These are phyloP conservation scores for Erynnis tages DNA, from an alignment of 2,888 invertebrate species.

Conservation along the genomic window DNA sequence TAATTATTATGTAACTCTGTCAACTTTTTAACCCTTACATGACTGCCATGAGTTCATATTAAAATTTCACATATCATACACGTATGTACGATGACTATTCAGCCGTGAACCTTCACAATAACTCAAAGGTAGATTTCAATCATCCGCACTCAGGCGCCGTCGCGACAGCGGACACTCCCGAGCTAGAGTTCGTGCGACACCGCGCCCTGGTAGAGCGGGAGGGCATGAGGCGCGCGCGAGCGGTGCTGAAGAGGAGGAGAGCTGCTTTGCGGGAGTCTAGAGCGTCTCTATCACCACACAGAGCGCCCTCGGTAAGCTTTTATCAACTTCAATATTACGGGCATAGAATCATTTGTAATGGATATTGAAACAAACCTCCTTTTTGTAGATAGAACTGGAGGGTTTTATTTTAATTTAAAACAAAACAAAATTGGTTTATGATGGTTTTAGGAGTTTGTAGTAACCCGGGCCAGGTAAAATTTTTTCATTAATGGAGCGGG, in stretches of 20 bases:
- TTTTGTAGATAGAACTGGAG: too few species aligned
- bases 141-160: slow-evolving; percentile 46
- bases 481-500: too few species aligned
- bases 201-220: slow-evolving; percentile 90
- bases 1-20: too few species aligned
- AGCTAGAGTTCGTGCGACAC: slow-evolving; percentile 91
- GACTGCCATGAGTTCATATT: too few species aligned
- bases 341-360: too few species aligned
- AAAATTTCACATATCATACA: too few species aligned
- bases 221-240: slow-evolving; percentile 91
- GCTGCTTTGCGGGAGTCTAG: slow-evolving; percentile 84
- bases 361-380: too few species aligned
- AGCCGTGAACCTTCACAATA: slow-evolving; percentile 5
- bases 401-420: too few species aligned
- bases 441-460: too few species aligned
- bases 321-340: not conserved
- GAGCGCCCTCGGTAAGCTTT: slow-evolving; percentile 37
- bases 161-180: slow-evolving; percentile 60
- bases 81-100: not conserved
- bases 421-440: too few species aligned
- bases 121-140: slow-evolving; percentile 16
- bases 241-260: slow-evolving; percentile 85
- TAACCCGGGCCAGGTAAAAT: not conserved
- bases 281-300: slow-evolving; percentile 70
- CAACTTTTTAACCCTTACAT: too few species aligned